Evolutionary conservation across 1,140 invertebrate species (phyloP).

Genomic region (Polypedilum vanderplanki): DNA sequence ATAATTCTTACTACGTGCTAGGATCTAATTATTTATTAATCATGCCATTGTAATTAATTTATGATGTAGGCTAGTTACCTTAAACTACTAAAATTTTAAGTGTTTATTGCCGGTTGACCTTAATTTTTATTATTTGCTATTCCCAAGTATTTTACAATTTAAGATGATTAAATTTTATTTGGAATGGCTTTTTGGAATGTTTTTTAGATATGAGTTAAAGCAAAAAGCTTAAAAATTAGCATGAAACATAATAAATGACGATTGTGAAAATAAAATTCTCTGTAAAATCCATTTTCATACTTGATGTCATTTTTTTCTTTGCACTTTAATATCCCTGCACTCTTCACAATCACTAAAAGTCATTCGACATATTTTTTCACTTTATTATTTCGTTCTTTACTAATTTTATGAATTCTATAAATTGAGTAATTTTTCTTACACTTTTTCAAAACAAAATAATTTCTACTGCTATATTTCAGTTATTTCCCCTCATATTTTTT

Average conservation of each 20-base stretch:
- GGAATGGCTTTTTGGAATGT: not conserved
- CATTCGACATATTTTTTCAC: too few species aligned
- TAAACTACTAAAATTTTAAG: not conserved
- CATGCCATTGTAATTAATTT: not conserved
- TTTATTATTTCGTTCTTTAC: too few species aligned
- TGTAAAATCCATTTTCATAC: slow-evolving; percentile 4
- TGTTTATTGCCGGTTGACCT: not conserved
- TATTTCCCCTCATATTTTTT: too few species aligned
- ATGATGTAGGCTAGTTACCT: not conserved
- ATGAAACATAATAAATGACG: not conserved
- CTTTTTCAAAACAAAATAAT: too few species aligned
- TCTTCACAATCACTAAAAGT: too few species aligned
- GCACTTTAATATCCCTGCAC: not conserved
- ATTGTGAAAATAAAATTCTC: not conserved
- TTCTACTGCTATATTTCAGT: too few species aligned
- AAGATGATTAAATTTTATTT: not conserved
- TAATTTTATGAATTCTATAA: too few species aligned
- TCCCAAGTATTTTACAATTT: not conserved
- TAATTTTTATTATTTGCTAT: not conserved
- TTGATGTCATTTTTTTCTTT: not conserved
- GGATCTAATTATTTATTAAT: too few species aligned
- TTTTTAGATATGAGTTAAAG: not conserved
- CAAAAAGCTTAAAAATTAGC: not conserved
- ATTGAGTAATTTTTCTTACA: too few species aligned
- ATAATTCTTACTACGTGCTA: not conserved